Evolutionary conservation across 2,888 invertebrate species (phyloP).

Genomic region (Ischnura elegans): DNA sequence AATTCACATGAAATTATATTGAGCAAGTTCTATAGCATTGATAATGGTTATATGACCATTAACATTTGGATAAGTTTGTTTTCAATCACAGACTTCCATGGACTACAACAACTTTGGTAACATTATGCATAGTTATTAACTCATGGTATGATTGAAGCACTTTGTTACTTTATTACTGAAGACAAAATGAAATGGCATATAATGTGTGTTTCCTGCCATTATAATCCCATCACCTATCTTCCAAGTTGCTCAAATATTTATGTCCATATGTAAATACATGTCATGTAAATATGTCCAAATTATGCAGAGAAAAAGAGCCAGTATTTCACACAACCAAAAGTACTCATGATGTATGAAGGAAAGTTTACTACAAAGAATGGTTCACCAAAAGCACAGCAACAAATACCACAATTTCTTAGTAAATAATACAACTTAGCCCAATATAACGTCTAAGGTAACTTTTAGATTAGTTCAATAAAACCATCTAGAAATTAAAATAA

Average conservation of each 20-base stretch:
- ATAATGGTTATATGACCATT: background rate
- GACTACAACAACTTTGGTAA: conserved; percentile 4
- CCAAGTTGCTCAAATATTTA: background rate
- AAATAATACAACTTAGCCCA: background rate
- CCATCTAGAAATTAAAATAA: background rate
- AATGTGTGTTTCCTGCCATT: background rate
- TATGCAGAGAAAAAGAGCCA: background rate
- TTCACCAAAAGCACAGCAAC: background rate
- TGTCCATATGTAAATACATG: too few relatives aligned
- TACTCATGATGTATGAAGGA: background rate
- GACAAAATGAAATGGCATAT: background rate
- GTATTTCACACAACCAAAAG: background rate
- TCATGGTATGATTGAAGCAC: background rate
- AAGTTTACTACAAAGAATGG: background rate
- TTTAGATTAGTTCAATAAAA: background rate
- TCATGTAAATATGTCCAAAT: background rate
- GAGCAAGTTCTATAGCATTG: conserved; percentile 17
- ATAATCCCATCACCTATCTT: background rate
- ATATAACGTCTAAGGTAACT: background rate
- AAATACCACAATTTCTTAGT: background rate
- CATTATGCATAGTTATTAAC: background rate
- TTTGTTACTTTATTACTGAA: background rate
- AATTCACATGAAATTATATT: background rate
- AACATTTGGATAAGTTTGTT: conserved; percentile 4
- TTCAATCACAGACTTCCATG: conserved; percentile 14